Percentiles rank a stretch among this genome's conserved stretches.
These are phyloP conservation scores for Microtus richardsoni DNA, from an alignment of 2,113 vertebrate species.

Conservation along the genomic window DNA sequence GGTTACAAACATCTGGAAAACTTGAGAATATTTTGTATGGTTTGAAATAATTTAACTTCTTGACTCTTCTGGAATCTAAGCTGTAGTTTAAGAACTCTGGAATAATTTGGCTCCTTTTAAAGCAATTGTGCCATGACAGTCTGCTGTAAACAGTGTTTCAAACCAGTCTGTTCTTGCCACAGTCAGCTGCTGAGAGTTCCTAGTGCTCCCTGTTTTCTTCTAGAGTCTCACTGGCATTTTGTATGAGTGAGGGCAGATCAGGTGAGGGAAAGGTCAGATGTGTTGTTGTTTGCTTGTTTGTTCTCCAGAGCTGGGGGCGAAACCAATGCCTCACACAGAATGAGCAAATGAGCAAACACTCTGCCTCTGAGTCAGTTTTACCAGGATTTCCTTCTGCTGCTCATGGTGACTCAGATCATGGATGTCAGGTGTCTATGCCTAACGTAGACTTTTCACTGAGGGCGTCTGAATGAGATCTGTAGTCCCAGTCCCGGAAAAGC, in stretches of 20 bases:
- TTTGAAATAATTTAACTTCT: slow-evolving; percentile 38
- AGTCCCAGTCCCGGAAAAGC: too few species aligned
- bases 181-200: background rate
- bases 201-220: too few species aligned
- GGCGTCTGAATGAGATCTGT: too few species aligned
- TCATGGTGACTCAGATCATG: background rate
- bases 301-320: background rate
- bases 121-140: background rate
- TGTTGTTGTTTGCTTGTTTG: background rate
- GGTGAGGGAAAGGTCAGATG: background rate
- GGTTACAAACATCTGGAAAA: background rate
- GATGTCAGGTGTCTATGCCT: too few species aligned
- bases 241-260: too few species aligned
- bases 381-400: background rate
- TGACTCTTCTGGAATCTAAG: slow-evolving; percentile 1
- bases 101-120: background rate
- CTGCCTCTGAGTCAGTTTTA: background rate
- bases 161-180: background rate
- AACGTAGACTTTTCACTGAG: too few species aligned
- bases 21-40: background rate
- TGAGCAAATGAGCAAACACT: background rate
- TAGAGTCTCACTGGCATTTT: background rate
- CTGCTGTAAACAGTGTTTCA: background rate
- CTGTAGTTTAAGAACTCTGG: background rate
- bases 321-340: background rate